Base-by-base conservation (phyloP, 2,888 invertebrate species). In the Craniophora ligustri region DNA sequence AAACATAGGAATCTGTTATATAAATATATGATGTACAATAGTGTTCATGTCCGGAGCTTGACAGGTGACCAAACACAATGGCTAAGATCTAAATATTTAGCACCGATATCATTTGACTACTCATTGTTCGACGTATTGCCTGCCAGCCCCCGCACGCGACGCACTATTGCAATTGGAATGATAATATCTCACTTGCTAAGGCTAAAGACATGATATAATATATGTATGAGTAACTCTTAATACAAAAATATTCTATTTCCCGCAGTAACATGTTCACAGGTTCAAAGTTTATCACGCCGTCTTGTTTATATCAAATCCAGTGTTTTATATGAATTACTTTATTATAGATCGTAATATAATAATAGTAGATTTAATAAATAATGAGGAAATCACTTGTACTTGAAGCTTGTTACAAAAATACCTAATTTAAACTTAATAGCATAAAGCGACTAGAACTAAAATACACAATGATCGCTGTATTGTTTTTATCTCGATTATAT, bases 171-270 rank as follows among this genome's bases (percentile, higher is more conserved):
- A 13, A 15, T n/a, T 19, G 16, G 45, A 49, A 53, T 60, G 42
- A 44, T 47, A 35, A 51, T 36, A 39, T 53, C 39, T 56, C 56
- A 65, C 62, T 55, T 46, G 46, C 46, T 53, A 62, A 62, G 50
- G 42, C 53, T 66, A 59, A 61, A 41, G 34, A 56, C 36, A 55
- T 56, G 36, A 54, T 41, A 47, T 56, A 47, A 16, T 18, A 40
- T 48, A 60, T 54, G 54, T 35, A 51, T 46, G 44, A 48, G 51
- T 39, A 61, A 57, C 46, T 32, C 39, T 58, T 38, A 46, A 54
- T 69, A 69, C 53, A 69, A 69, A 69, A 69, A 69, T 69, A 69
- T 51, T 46, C 40, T 48, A 63, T 58, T 44, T 47, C 45, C 49
- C 41, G 46, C 41, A 38, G 42, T 18, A 62, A 45, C 45, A 54